A percentile compares a stretch with the other conserved stretches of the same genome.
These are phyloP conservation scores for Nomada flava DNA, from an alignment of 2,888 invertebrate genomes.

Conservation along the genomic window DNA sequence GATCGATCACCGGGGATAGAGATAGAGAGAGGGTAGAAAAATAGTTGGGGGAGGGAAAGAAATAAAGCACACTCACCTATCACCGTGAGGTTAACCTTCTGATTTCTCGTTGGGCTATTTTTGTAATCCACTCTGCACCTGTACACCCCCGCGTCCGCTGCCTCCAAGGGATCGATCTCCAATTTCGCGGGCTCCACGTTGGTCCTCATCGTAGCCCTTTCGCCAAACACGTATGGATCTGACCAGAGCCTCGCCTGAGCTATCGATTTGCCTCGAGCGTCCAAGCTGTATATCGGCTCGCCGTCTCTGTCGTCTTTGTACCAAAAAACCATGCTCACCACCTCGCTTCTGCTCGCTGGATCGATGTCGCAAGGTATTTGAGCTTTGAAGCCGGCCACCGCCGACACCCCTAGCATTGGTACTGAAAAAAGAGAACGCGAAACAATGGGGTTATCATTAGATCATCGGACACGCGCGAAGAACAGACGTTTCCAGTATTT, in stretches of 20 bases:
- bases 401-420: conserved; percentile 90
- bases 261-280: conserved; percentile 83
- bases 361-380: conserved; percentile 94
- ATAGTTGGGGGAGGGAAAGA: neutral
- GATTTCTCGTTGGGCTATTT: conserved; percentile 85
- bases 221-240: conserved; percentile 83
- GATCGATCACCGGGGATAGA: neutral
- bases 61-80: conserved; percentile 83
- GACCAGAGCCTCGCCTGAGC: conserved; percentile 84
- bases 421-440: conserved; percentile 79
- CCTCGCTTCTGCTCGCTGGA: conserved; percentile 90
- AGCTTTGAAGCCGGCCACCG: conserved; percentile 92
- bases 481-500: neutral
- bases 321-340: conserved; percentile 96
- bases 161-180: conserved; percentile 82
- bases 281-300: conserved; percentile 93
- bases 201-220: conserved; percentile 85
- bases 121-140: conserved; percentile 85
- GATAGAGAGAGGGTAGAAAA: neutral
- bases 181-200: conserved; percentile 83
- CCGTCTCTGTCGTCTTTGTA: conserved; percentile 91
- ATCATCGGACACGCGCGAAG: too few relatives aligned
- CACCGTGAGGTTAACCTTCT: conserved; percentile 85
- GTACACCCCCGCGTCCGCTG: conserved; percentile 85
- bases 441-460: conserved; percentile 43